phyloP scores from a whole-genome alignment of 2,113 vertebrate species.

The Calidris pygmaea region DNA sequence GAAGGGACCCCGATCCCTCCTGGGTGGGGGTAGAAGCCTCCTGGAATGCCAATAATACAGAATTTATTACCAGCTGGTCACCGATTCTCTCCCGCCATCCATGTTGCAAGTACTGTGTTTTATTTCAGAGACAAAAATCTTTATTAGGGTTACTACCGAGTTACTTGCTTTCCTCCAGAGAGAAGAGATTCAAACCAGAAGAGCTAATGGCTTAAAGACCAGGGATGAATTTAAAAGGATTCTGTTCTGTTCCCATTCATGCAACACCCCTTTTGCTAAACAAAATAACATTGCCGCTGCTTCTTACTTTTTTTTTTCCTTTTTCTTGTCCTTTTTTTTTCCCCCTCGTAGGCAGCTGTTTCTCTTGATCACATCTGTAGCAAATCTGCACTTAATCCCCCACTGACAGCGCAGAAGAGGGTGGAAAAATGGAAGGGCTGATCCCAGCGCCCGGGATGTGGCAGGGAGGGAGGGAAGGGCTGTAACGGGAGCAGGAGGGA shows the following conservation, averaged over 20 bases:
- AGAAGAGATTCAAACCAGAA: constrained; percentile 11
- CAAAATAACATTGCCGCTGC: neutral
- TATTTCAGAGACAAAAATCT: neutral
- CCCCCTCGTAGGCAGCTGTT: neutral
- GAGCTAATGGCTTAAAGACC: neutral
- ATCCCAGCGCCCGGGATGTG: neutral
- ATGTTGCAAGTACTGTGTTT: neutral
- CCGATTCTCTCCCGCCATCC: neutral
- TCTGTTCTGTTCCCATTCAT: neutral
- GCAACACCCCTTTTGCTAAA: neutral
- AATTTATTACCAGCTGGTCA: neutral
- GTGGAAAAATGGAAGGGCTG: neutral
- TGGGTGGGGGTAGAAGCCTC: neutral
- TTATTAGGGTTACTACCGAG: neutral
- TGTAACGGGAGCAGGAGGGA: neutral
- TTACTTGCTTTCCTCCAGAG: constrained; percentile 12
- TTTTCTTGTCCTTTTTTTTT: neutral
- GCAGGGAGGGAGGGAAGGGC: neutral
- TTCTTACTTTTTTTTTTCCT: neutral
- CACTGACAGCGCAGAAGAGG: neutral
- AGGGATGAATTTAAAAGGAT: neutral
- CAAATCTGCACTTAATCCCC: constrained; percentile 3
- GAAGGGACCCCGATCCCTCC: neutral
- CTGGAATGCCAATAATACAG: neutral
- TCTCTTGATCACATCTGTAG: constrained; percentile 10